Conservation (phyloP, 2,888 invertebrate genomes). For the Macropis europaea region DNA sequence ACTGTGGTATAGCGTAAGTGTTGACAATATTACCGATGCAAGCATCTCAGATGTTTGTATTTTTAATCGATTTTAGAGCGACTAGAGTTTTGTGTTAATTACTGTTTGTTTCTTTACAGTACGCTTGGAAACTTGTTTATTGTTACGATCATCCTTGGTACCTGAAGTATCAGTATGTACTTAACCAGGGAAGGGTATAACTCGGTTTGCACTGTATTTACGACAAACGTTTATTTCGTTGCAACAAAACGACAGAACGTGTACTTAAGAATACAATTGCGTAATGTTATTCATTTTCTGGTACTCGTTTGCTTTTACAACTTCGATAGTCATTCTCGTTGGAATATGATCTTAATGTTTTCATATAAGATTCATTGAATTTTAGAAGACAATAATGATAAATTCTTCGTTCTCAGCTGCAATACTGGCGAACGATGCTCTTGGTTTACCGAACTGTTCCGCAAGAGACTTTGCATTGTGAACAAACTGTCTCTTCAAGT, state of each 20-base stretch:
- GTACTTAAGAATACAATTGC: neutral
- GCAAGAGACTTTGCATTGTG: slow-evolving; percentile 51
- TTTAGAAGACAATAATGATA: slow-evolving; percentile 46
- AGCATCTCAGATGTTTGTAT: slow-evolving; percentile 39
- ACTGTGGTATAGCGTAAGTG: slow-evolving; percentile 43
- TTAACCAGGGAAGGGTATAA: slow-evolving; percentile 42
- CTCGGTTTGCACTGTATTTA: slow-evolving; percentile 10
- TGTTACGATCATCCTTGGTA: slow-evolving; percentile 43
- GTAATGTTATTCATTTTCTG: no score
- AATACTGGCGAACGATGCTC: neutral
- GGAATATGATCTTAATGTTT: neutral
- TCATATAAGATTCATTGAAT: neutral
- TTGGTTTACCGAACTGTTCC: slow-evolving; percentile 2
- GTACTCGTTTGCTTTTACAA: no score
- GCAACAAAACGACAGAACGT: neutral
- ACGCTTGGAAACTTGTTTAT: slow-evolving; percentile 23
- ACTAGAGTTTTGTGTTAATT: slow-evolving; percentile 13
- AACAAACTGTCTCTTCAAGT: slow-evolving; percentile 60
- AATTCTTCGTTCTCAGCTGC: neutral
- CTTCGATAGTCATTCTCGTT: no score
- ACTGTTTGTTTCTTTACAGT: neutral
- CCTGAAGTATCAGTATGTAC: slow-evolving; percentile 40
- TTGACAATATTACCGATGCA: slow-evolving; percentile 43
- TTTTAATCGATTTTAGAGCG: slow-evolving; percentile 10
- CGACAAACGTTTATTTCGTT: neutral